These are phyloP conservation scores for Procambarus clarkii DNA, from an alignment of 1,140 invertebrate species.

Conservation along the genomic window DNA sequence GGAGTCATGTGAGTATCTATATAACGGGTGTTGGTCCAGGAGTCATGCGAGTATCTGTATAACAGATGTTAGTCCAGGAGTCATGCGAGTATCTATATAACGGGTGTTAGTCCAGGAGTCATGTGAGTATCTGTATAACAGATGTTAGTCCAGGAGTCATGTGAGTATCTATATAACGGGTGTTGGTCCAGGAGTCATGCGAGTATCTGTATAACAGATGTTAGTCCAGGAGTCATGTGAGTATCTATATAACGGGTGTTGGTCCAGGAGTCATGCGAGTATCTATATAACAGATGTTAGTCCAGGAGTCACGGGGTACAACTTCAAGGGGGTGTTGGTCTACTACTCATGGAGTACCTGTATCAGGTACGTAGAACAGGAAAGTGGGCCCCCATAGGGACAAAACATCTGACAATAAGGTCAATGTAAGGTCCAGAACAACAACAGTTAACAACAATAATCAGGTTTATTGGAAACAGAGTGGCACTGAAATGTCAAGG, in stretches of 20 bases:
- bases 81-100: neutral
- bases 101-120: neutral
- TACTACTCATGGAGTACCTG: neutral
- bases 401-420: no score
- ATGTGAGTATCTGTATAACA: neutral
- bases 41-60: neutral
- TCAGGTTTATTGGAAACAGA: no score
- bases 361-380: no score
- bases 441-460: no score
- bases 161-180: neutral
- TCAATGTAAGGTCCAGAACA: no score
- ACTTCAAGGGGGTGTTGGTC: neutral
- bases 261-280: neutral
- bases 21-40: neutral
- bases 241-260: neutral
- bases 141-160: neutral
- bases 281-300: neutral
- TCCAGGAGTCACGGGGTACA: neutral
- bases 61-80: neutral
- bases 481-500: no score
- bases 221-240: neutral
- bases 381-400: no score
- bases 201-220: neutral
- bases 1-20: conserved; percentile 49
- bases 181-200: neutral